phyloP scores from a whole-genome alignment of 1,140 invertebrate genomes.

The Archivesica marissinica region DNA sequence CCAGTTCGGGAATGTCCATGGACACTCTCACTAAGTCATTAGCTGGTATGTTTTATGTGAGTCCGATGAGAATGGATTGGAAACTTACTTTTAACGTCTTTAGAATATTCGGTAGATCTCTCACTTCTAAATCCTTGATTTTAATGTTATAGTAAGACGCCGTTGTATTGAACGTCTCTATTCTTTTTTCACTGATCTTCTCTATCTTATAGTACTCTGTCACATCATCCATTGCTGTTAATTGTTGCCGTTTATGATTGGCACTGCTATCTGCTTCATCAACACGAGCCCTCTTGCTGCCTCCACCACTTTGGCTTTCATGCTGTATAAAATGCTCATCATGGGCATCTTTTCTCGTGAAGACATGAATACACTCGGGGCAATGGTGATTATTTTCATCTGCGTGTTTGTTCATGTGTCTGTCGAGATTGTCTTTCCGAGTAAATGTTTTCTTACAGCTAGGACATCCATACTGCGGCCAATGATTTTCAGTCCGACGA shows the following conservation, averaged over 20 bases:
- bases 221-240: background rate
- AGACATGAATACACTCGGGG: no score
- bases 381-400: no score
- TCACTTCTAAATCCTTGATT: slow-evolving; percentile 15
- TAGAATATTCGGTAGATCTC: slow-evolving; percentile 16
- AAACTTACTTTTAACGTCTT: slow-evolving; percentile 4
- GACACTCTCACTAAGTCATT: slow-evolving; percentile 11
- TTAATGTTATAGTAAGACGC: slow-evolving; percentile 26
- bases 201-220: background rate
- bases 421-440: slow-evolving; percentile 23
- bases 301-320: no score
- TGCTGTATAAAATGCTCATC: no score
- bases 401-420: slow-evolving; percentile 31
- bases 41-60: slow-evolving; percentile 1
- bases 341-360: no score
- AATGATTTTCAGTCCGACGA: slow-evolving; percentile 12
- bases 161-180: slow-evolving; percentile 26
- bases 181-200: slow-evolving; percentile 19
- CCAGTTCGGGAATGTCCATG: slow-evolving; percentile 30
- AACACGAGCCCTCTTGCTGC: background rate
- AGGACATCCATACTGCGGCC: background rate
- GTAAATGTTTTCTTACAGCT: slow-evolving; percentile 36
- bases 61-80: background rate
- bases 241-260: background rate
- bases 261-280: no score